Evolutionary conservation across 2,888 invertebrate species (phyloP), one percentile per base, ranked within the genome.

Genomic region (Perithous albicinctus): DNA sequence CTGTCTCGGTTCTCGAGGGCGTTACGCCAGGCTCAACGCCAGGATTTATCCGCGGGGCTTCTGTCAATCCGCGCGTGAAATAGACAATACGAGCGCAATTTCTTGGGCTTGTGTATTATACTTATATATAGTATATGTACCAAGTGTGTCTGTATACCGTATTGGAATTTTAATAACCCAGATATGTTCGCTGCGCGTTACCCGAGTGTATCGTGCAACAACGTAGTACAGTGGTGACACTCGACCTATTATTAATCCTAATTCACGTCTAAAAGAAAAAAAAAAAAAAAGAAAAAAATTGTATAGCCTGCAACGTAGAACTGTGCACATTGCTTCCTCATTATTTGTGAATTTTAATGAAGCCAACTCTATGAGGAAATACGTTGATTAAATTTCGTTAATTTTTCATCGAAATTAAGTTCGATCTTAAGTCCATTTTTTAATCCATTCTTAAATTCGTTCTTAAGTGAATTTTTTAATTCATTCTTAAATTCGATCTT

Each of bases 1-100:
- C 83, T 78, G 84, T 78, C 75, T 81, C 85, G 89, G 88, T 32
- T 89, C 72, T 72, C 72, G 72, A 72, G 72, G 72, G 72, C 72
- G 72, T 72, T 72, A 43, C 72, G 72, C 82, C 78, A 82, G 82
- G 72, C 82, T 78, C 78, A 74, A 61, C 75, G 59, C 74, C 82
- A 75, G 79, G 82, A 82, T 79, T 79, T 82, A 82, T 79, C 82
- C 79, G 75, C 82, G 78, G 82, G 82, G 82, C 79, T 82, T 82
- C 82, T 82, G 82, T 82, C 82, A 82, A 82, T 82, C 82, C 82
- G 82, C 82, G 82, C 82, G 82, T 82, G 82, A 82, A 82, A 82
- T 79, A 82, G 82, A 79, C 76, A 78, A 82, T 82, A 82, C 76
- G 75, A 82, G 82, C 75, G 78, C 82, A 67, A 82, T 82, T 82